Percentiles rank a stretch among this genome's conserved stretches.
These are phyloP conservation scores for Psilopsiagon aymara DNA, from an alignment of 2,113 vertebrate genomes.

Conservation along the genomic window DNA sequence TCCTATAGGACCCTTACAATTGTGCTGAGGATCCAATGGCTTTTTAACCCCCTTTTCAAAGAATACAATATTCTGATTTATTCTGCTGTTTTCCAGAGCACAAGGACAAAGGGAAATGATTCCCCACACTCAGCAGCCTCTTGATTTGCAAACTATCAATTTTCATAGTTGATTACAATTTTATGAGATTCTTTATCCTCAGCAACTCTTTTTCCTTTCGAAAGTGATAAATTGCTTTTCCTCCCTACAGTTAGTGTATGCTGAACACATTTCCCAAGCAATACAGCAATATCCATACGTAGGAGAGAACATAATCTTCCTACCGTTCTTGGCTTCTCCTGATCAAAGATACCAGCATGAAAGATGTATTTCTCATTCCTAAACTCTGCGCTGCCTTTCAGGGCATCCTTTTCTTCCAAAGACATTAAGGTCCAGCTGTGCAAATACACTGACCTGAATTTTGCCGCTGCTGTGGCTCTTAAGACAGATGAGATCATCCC, in stretches of 20 bases:
- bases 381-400: neutral
- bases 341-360: neutral
- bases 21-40: neutral
- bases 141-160: constrained; percentile 61
- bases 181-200: constrained; percentile 56
- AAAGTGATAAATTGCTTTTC: constrained; percentile 48
- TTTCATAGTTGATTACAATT: constrained; percentile 64
- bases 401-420: neutral
- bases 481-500: neutral
- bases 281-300: neutral
- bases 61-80: constrained; percentile 54
- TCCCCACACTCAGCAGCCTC: constrained; percentile 32
- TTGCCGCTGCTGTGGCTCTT: neutral
- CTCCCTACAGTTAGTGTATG: neutral
- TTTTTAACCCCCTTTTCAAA: constrained; percentile 26
- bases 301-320: constrained; percentile 18
- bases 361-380: neutral
- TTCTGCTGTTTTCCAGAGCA: constrained; percentile 40
- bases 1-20: neutral
- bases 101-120: constrained; percentile 54
- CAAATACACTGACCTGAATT: neutral
- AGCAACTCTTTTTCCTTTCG: constrained; percentile 34
- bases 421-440: neutral
- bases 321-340: neutral
- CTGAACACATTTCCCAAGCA: constrained; percentile 7